Percentiles rank a stretch among this genome's conserved stretches.
These are phyloP conservation scores for Caenorhabditis elegans DNA, from an alignment of 1,140 invertebrate species.

Conservation along the genomic window DNA sequence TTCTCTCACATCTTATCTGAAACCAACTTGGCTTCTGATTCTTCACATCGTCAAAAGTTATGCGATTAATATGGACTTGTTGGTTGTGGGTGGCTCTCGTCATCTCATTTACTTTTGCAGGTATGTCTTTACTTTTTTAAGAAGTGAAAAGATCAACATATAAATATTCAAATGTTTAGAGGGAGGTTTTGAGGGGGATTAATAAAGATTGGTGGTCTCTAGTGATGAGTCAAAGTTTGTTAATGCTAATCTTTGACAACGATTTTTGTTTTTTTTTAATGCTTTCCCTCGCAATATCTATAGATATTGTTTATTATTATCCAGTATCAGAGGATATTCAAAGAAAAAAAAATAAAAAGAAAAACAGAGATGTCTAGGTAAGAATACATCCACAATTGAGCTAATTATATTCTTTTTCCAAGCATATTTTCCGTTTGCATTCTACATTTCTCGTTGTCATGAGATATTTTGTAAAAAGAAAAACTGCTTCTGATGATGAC, in stretches of 20 bases:
- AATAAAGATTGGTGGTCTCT: no score
- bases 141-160: background rate
- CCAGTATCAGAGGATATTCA: background rate
- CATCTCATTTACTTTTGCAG: background rate
- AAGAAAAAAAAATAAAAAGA: background rate
- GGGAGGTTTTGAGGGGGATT: background rate
- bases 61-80: slow-evolving; percentile 5
- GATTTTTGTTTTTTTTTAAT: background rate
- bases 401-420: background rate
- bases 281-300: no score
- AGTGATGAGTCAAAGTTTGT: no score
- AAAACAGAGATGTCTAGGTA: background rate
- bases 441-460: background rate
- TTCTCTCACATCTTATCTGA: background rate
- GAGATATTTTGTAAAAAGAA: background rate
- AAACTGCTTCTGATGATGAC: background rate
- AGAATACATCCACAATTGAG: background rate
- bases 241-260: background rate
- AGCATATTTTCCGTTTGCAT: background rate
- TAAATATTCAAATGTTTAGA: slow-evolving; percentile 5
- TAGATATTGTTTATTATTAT: no score
- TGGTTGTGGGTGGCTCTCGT: background rate
- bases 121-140: background rate
- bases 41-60: background rate
- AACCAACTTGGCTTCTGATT: no score